phyloP scores from a whole-genome alignment of 35 echinoderm and acorn worm species.

The Anneissia japonica region DNA sequence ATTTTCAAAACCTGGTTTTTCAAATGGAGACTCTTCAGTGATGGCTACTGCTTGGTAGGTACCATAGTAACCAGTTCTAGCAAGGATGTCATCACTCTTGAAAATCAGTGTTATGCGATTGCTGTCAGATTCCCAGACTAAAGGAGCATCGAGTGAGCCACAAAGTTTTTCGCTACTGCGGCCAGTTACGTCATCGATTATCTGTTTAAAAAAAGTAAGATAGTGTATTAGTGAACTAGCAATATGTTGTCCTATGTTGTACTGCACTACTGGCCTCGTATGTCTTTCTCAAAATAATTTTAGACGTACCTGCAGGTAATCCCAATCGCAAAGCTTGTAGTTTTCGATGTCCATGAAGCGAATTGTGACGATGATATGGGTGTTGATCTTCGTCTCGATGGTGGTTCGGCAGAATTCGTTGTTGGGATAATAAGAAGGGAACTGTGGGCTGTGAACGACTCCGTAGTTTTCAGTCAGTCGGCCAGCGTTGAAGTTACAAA shows the following conservation, averaged over 20 bases:
- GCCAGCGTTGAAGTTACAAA: not conserved
- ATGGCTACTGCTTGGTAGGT: slow-evolving; percentile 1
- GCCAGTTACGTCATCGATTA: not conserved
- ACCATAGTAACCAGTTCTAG: slow-evolving; percentile 5
- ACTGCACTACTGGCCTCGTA: no score
- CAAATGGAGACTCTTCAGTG: not conserved
- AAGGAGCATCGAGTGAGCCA: slow-evolving; percentile 1
- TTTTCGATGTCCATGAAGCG: not conserved
- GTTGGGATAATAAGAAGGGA: not conserved
- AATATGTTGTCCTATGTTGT: no score
- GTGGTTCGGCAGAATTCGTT: not conserved
- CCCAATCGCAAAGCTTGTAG: not conserved
- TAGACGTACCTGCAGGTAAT: not conserved
- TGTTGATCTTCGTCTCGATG: not conserved
- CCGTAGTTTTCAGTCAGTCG: not conserved
- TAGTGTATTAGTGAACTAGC: no score
- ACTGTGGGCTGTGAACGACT: not conserved
- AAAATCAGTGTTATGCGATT: not conserved
- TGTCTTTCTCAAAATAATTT: no score
- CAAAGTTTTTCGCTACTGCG: not conserved
- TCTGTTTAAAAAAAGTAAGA: not conserved
- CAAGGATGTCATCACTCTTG: slow-evolving; percentile 3
- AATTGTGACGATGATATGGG: not conserved
- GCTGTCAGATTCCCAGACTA: slow-evolving; percentile 13
- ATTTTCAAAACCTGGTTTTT: not conserved